Percentiles rank a stretch among this genome's conserved stretches.
phyloP scores from a whole-genome alignment of 1,140 invertebrate species.

The Calycopis cecrops region DNA sequence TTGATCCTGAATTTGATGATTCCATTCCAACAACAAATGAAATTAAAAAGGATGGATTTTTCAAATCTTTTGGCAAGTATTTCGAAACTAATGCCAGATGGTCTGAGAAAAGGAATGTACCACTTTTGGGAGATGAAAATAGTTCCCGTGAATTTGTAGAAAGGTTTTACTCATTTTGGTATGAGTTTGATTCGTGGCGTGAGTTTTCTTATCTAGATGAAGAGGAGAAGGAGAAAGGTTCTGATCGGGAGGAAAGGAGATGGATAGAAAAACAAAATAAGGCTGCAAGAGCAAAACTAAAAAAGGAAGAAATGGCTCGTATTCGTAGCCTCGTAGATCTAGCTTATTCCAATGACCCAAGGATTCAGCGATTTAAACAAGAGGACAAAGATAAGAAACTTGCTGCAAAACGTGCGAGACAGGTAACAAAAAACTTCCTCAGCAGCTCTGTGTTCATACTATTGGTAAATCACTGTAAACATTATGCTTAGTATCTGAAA shows the following conservation, averaged over 20 bases:
- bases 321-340: constrained; percentile 93
- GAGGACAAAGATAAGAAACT: constrained; percentile 95
- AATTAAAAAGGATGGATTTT: constrained; percentile 89
- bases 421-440: constrained; percentile 39
- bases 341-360: constrained; percentile 94
- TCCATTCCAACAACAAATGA: constrained; percentile 84
- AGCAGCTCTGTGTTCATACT: neutral
- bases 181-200: constrained; percentile 98
- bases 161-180: constrained; percentile 94
- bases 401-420: constrained; percentile 91
- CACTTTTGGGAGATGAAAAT: constrained; percentile 86
- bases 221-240: constrained; percentile 98
- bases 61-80: constrained; percentile 84
- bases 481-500: neutral
- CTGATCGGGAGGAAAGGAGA: constrained; percentile 94
- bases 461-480: neutral
- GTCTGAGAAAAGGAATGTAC: constrained; percentile 93
- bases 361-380: constrained; percentile 93
- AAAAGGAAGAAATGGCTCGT: constrained; percentile 97
- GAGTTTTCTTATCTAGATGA: constrained; percentile 99
- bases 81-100: constrained; percentile 93
- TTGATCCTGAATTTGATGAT: constrained; percentile 97
- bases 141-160: constrained; percentile 86
- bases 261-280: constrained; percentile 99
- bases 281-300: constrained; percentile 89